Evolutionary conservation across 1,140 invertebrate genomes (phyloP), one percentile per base, ranked within the genome.

Genomic region (Lepidurus couesii): DNA sequence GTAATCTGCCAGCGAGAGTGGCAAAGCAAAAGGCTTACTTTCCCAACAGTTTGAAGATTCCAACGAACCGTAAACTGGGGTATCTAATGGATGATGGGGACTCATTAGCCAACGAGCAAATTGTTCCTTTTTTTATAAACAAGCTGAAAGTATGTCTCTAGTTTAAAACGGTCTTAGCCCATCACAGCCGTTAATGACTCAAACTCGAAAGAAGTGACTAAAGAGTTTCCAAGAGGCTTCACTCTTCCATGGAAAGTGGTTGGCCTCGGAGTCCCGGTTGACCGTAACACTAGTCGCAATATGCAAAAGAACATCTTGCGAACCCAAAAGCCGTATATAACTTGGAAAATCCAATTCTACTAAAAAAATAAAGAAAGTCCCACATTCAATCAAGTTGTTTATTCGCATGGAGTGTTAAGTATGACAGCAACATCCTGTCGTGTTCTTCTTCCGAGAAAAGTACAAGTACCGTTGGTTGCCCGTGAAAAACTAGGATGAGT

Each of bases 181-280:
- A 21, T 65, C 7, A n/a, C 53, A 13, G 53, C 21, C 21, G 21
- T 65, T 65, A 65, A 65, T 13, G 16, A 13, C 13, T 65, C 6
- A 65, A 65, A n/a, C 16, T 7, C 21, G 13, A 16, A 7, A 21
- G 16, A 11, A 47, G 45, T 10, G 45, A 16, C 45, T 13, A 65
- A 65, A 11, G 53, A 21, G 53, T n/a, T 65, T 65, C 21, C 53
- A 4, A 11, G n/a, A 21, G 53, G 6, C 21, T 65, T 65, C 53
- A 16, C 9, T 65, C 53, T 65, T 65, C 53, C 53, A 21, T 65
- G 53, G 53, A 65, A 65, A 65, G 53, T 65, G 53, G 53, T 65
- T 65, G 53, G 9, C 53, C 53, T 65, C 53, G 21, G 53, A 65
- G 53, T 65, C 53, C 53, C 53, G 53, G 53, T 65, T 65, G 53